Evolutionary conservation across 2,113 vertebrate species (phyloP).

Genomic region (Alligator sinensis): DNA sequence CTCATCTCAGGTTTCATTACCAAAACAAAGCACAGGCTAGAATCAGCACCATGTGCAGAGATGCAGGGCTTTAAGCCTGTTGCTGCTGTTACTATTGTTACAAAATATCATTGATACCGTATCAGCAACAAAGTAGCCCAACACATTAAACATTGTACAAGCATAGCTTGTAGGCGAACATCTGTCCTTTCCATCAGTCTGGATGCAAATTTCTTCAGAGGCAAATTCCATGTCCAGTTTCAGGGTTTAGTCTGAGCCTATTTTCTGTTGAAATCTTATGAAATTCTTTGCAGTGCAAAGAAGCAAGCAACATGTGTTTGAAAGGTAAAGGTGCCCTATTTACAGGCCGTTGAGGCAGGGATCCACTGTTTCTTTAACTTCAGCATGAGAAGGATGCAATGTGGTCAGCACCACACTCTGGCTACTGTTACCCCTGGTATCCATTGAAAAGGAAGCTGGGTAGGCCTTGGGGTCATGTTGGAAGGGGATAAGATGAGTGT

Average conservation of each 20-base stretch:
- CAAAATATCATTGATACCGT: background rate
- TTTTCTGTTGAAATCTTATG: background rate
- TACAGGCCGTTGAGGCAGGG: no score
- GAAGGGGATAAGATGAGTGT: background rate
- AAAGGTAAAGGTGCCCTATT: no score
- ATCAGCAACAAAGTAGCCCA: background rate
- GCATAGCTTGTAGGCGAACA: background rate
- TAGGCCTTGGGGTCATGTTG: no score
- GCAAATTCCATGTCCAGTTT: background rate
- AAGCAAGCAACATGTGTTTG: no score
- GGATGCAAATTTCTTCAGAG: background rate
- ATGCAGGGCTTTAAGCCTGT: background rate
- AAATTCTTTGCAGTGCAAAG: background rate
- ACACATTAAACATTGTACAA: background rate
- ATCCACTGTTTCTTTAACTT: no score
- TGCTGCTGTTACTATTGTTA: background rate
- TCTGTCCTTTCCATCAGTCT: background rate
- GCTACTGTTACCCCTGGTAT: no score
- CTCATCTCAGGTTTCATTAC: background rate
- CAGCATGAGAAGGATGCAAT: no score
- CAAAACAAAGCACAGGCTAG: background rate
- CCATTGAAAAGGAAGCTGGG: no score
- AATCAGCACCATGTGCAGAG: background rate
- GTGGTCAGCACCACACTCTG: no score
- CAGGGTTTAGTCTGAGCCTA: background rate